Evolutionary conservation across 1,140 invertebrate genomes (phyloP).

Genomic region (Protaetia brevitarsis): DNA sequence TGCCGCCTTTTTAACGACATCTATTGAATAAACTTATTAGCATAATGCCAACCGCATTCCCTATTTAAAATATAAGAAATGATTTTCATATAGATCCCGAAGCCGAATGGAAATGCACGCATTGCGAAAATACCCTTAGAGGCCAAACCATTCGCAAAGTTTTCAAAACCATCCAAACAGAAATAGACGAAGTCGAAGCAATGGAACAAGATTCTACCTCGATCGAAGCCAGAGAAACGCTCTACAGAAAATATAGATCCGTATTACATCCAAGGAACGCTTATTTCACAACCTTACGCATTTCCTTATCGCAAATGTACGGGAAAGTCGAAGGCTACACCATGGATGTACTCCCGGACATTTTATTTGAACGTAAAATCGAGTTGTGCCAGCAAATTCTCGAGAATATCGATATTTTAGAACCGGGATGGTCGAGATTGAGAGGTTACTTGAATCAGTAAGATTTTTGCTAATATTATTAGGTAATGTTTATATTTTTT

Average conservation of each 20-base stretch:
- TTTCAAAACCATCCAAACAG: conserved; percentile 59
- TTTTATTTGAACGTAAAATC: conserved; percentile 71
- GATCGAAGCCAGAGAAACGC: conserved; percentile 54
- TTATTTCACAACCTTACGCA: conserved; percentile 60
- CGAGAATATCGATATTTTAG: conserved; percentile 65
- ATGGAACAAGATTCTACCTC: conserved; percentile 43
- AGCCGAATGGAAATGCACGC: conserved; percentile 68
- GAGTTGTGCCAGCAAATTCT: conserved; percentile 68
- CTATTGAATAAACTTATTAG: too few species aligned
- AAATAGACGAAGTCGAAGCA: conserved; percentile 56
- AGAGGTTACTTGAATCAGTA: too few species aligned
- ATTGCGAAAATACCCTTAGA: conserved; percentile 62
- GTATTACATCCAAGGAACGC: conserved; percentile 72
- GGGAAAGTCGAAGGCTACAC: conserved; percentile 68
- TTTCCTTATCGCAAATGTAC: conserved; percentile 70
- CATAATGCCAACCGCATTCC: too few species aligned
- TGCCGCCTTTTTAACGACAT: too few species aligned
- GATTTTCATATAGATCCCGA: conserved; percentile 11
- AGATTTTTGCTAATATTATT: conserved; percentile 21
- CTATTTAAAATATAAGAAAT: neutral
- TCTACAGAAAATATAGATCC: conserved; percentile 60
- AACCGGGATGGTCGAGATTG: conserved; percentile 70
- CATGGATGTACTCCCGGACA: conserved; percentile 66
- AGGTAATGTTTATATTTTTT: conserved; percentile 45
- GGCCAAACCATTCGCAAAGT: conserved; percentile 58